Base-by-base conservation (phyloP, 2,797 vertebrate genomes). In the Gastrophryne carolinensis region DNA sequence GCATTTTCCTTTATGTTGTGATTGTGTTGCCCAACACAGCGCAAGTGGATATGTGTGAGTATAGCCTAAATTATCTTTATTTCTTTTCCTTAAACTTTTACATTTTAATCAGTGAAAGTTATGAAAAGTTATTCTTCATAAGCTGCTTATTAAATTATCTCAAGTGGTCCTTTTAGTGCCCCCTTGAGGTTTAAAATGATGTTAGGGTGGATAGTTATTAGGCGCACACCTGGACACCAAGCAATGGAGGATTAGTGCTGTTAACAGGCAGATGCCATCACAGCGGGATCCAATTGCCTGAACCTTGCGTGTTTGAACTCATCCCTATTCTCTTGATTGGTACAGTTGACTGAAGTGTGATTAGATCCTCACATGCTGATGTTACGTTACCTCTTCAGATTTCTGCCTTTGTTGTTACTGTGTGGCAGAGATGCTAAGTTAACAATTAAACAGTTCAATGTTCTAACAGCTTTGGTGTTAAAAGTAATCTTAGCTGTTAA, bases 201-300 rank as follows among this genome's bases (percentile, higher is more conserved):
- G 37, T 66, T 58, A 41, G 13, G 1, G n/a, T 7, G 39, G n/a
- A 60, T 47, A 67, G 41, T 27, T 60, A 60, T 61, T 68, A 68
- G 68, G n/a, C 47, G 54, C 53, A 27, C 72, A 68, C 64, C 64
- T 68, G 73, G 73, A 67, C 63, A 75, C 54, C 32, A 52, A 8
- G 24, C 41, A 32, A 41, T 68, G 35, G 67, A 65, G 72, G 37
- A 66, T 68, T 24, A 56, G 53, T 50, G 11, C 17, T 4, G 19
- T 30, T 67, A 52, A 27, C 39, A 29, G 7, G 15, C 62, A 41
- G n/a, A 50, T 41, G 21, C 62, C 53, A 21, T 61, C 73, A 29
- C 73, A 50, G 73, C 35, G 60, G 54, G 63, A 57, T 30, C 53
- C 52, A 67, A 75, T 67, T 67, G 32, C 64, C 2, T 41, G 0